Conservation (phyloP, 2,797 vertebrate species). For the Sebastes itinus region DNA sequence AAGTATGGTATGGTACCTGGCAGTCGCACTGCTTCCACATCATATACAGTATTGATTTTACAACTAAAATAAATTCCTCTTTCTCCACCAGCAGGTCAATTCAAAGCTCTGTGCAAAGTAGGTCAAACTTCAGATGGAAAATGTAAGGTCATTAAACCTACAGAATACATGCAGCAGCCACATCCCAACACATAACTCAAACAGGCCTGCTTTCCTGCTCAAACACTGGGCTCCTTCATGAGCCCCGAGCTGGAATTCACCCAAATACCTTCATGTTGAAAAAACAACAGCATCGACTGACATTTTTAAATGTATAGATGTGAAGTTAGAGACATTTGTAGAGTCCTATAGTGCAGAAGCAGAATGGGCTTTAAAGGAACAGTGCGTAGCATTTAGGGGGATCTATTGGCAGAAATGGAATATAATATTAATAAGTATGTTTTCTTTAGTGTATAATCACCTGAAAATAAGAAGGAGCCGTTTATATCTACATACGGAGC, state of each 20-base stretch:
- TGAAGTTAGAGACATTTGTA: neutral
- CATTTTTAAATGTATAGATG: too few species aligned
- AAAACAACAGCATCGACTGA: neutral
- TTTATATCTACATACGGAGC: too few species aligned
- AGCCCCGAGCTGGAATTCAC: conserved; percentile 19
- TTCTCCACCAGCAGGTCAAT: neutral
- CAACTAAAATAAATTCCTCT: neutral
- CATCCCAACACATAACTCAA: conserved; percentile 22
- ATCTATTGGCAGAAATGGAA: too few species aligned
- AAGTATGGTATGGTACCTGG: neutral
- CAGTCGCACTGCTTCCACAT: neutral
- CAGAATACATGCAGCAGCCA: conserved; percentile 4
- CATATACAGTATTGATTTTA: neutral
- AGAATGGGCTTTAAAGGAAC: neutral
- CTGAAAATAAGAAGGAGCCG: too few species aligned
- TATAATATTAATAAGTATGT: too few species aligned
- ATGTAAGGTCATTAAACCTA: conserved; percentile 7
- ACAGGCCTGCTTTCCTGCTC: conserved; percentile 48
- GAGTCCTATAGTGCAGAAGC: neutral
- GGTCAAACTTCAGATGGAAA: conserved; percentile 37
- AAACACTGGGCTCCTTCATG: conserved; percentile 32
- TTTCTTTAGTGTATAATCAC: too few species aligned
- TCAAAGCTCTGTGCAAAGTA: conserved; percentile 15
- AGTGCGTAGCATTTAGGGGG: too few species aligned
- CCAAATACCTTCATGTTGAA: conserved; percentile 5